Conservation (phyloP, 2,888 invertebrate species). For the Ecdyonurus torrentis region DNA sequence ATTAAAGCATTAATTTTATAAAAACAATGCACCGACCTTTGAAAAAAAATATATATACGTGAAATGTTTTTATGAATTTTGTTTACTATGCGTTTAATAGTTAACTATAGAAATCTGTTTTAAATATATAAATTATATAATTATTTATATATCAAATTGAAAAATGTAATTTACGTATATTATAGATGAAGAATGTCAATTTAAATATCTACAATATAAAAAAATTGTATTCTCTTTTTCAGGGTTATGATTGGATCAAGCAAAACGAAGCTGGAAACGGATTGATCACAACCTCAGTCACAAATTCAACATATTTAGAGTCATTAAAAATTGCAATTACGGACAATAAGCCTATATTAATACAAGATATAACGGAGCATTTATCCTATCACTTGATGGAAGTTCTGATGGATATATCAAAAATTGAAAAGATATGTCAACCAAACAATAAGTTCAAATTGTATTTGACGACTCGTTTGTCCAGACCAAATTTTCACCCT, state of each 20-base stretch:
- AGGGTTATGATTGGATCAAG: not conserved
- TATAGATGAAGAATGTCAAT: too few species aligned
- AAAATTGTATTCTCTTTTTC: not conserved
- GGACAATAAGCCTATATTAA: not conserved
- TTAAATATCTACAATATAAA: too few species aligned
- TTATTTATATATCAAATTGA: too few species aligned
- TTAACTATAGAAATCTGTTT: too few species aligned
- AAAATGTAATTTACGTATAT: too few species aligned
- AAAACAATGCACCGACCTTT: too few species aligned
- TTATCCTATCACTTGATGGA: not conserved
- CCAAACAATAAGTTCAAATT: slow-evolving; percentile 63
- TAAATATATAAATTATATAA: too few species aligned
- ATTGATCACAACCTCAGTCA: not conserved
- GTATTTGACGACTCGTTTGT: slow-evolving; percentile 79
- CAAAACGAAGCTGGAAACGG: not conserved
- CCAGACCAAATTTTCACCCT: slow-evolving; percentile 87
- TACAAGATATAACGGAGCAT: not conserved
- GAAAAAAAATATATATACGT: too few species aligned
- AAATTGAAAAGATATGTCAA: not conserved
- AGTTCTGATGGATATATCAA: not conserved
- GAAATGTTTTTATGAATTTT: too few species aligned
- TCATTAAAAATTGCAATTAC: not conserved
- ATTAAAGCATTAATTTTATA: too few species aligned
- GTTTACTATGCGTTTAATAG: too few species aligned
- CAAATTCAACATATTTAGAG: not conserved